Conservation (phyloP, 37 sponge, comb jelly and placozoan genomes). For the Hexactinellida sp. region DNA sequence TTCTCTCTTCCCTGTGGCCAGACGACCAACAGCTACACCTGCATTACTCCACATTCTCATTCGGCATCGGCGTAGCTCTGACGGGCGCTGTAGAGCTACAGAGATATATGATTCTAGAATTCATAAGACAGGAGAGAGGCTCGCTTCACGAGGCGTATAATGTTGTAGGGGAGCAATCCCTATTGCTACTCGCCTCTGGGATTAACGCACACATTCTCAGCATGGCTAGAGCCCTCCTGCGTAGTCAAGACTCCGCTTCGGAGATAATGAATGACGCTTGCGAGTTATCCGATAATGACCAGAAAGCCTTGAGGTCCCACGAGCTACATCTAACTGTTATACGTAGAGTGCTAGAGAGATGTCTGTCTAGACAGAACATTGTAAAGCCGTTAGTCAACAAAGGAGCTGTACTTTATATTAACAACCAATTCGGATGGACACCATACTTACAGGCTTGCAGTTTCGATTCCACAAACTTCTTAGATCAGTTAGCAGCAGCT, state of each 20-base stretch:
- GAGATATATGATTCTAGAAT: constrained; percentile 38
- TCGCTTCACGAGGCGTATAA: constrained; percentile 41
- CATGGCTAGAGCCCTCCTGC: constrained; percentile 41
- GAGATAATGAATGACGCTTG: constrained; percentile 47
- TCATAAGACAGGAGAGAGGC: constrained; percentile 39
- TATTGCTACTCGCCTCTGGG: constrained; percentile 53
- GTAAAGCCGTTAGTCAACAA: constrained; percentile 26
- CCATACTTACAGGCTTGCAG: constrained; percentile 48
- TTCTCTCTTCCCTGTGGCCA: constrained; percentile 48
- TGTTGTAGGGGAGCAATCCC: constrained; percentile 52
- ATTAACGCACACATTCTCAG: constrained; percentile 42
- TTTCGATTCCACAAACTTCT: constrained; percentile 23
- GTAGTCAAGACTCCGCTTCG: constrained; percentile 28
- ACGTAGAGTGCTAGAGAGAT: neutral
- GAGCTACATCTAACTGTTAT: neutral
- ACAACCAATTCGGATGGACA: constrained; percentile 72
- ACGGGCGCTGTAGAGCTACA: constrained; percentile 45
- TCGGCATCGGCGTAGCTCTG: constrained; percentile 53
- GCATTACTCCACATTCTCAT: constrained; percentile 40
- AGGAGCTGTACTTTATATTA: constrained; percentile 50
- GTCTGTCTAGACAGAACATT: constrained; percentile 20
- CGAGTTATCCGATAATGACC: neutral
- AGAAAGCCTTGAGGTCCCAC: neutral
- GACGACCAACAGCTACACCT: constrained; percentile 7
- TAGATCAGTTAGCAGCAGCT: constrained; percentile 25